These are phyloP conservation scores for Nasua narica DNA, from an alignment of 2,797 vertebrate species.

Conservation along the genomic window DNA sequence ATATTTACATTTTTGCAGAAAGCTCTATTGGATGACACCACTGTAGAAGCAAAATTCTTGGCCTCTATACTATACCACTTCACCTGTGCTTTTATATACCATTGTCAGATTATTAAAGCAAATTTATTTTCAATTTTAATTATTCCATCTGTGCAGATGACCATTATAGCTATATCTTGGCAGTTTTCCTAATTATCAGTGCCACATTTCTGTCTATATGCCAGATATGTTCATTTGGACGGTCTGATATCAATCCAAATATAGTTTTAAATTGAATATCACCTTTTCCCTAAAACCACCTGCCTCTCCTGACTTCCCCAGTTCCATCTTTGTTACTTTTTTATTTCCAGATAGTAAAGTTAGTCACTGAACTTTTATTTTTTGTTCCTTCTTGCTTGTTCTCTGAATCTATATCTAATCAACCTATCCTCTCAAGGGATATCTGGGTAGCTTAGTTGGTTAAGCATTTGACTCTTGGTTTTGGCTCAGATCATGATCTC, in stretches of 20 bases:
- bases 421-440: neutral
- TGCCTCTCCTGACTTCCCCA: neutral
- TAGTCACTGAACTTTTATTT: constrained; percentile 1
- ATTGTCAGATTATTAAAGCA: neutral
- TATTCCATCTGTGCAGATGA: neutral
- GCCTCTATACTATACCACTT: neutral
- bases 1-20: neutral
- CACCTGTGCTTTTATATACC: neutral
- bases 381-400: constrained; percentile 4
- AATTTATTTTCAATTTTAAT: neutral
- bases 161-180: neutral
- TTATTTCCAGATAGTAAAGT: neutral
- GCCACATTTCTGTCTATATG: neutral
- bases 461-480: neutral
- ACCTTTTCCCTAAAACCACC: neutral
- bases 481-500: neutral
- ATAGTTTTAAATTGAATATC: neutral
- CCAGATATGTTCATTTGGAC: neutral
- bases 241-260: neutral
- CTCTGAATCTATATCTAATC: neutral
- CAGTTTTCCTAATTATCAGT: neutral
- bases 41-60: neutral
- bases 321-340: neutral
- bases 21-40: neutral
- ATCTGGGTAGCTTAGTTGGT: neutral